Evolutionary conservation across 2,888 invertebrate species (phyloP).

Genomic region (Leptarthrus brevirostris): DNA sequence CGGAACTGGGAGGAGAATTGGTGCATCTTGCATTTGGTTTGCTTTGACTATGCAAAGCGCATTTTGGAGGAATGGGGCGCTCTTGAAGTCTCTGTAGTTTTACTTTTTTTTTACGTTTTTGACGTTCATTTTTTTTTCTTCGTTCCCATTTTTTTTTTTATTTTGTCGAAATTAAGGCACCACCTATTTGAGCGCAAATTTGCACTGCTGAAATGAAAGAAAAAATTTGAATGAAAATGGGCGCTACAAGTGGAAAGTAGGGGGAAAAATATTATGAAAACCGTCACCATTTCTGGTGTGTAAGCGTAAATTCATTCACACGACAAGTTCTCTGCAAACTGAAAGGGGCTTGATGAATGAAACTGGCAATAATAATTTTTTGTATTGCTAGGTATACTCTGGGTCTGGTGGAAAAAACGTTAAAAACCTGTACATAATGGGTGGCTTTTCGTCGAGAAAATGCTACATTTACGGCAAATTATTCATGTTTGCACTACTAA

Average conservation of each 20-base stretch:
- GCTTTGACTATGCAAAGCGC: slow-evolving; percentile 29
- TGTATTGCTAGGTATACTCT: neutral
- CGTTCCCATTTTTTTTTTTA: neutral
- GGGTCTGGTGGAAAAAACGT: no score
- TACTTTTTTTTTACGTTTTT: neutral
- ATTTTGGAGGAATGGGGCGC: neutral
- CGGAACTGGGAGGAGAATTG: slow-evolving; percentile 38
- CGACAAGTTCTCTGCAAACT: slow-evolving; percentile 8
- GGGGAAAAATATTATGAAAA: slow-evolving; percentile 17
- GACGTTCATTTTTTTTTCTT: slow-evolving; percentile 1
- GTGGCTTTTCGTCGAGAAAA: no score
- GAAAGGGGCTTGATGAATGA: slow-evolving; percentile 13
- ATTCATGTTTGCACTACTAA: no score
- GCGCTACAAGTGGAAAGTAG: slow-evolving; percentile 32
- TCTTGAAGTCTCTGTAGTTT: neutral
- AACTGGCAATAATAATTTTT: slow-evolving; percentile 4
- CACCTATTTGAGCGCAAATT: slow-evolving; percentile 30
- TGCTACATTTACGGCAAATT: no score
- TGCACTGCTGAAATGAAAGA: slow-evolving; percentile 19
- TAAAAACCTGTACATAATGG: no score
- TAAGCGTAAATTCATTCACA: slow-evolving; percentile 46
- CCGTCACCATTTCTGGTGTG: slow-evolving; percentile 33
- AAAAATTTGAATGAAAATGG: slow-evolving; percentile 46
- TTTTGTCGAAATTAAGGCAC: slow-evolving; percentile 25
- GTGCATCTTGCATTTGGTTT: slow-evolving; percentile 19